Conservation (phyloP, 2,797 vertebrate genomes). For the Xenopus petersii region DNA sequence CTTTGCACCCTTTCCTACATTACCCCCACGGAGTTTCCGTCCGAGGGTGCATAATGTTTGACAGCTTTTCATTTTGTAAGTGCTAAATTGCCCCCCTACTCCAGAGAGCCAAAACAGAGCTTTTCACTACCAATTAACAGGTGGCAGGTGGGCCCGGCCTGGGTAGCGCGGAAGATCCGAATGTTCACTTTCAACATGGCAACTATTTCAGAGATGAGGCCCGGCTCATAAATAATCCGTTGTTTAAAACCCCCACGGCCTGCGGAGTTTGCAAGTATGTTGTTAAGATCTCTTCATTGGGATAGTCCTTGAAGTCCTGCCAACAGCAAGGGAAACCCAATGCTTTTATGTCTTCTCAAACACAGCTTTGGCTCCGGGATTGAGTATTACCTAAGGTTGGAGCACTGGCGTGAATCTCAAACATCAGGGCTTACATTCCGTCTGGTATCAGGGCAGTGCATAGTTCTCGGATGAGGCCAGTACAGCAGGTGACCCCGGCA, state of each 20-base stretch:
- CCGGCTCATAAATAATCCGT: conserved; percentile 69
- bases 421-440: conserved; percentile 69
- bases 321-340: conserved; percentile 65
- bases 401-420: conserved; percentile 72
- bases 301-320: conserved; percentile 74
- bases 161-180: background rate
- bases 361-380: conserved; percentile 63
- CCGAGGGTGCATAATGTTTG: background rate
- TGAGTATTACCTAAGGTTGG: conserved; percentile 63
- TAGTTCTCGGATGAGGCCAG: conserved; percentile 71
- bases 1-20: too few species aligned
- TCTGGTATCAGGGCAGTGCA: conserved; percentile 66
- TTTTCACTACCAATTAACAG: conserved; percentile 74
- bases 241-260: conserved; percentile 71
- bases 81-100: conserved; percentile 9
- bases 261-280: conserved; percentile 74
- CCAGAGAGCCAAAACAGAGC: conserved; percentile 50
- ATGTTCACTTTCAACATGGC: conserved; percentile 64
- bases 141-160: conserved; percentile 60
- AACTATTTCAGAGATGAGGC: conserved; percentile 64
- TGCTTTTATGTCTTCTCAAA: conserved; percentile 74
- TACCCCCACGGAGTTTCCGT: too few species aligned
- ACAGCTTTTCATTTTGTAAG: conserved; percentile 7
- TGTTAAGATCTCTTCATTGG: conserved; percentile 71
- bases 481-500: conserved; percentile 72